Base-by-base conservation (phyloP, 2,888 invertebrate genomes). In the Sminthurides aquaticus region DNA sequence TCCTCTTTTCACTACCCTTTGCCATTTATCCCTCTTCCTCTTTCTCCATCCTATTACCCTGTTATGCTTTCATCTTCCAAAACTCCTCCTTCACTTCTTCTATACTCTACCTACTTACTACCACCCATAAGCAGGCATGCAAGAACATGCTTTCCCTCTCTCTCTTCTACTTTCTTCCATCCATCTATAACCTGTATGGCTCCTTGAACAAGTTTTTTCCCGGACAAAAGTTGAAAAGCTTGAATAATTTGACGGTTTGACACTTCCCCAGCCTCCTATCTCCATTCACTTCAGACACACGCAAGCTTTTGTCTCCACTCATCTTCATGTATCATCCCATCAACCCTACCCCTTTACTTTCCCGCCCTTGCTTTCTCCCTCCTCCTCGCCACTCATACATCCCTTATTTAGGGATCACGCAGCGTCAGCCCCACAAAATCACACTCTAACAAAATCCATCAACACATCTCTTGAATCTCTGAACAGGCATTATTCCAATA, bases 231-330 rank as follows among this genome's bases (percentile, higher is more conserved):
- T 57, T 62, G 66, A 67, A 61, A 67, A 67, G 67, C 54, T 61
- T 64, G 64, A 61, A 67, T 67, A 67, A 67, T 64, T 67, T 67
- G 67, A 67, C 67, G 64, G 61, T 64, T 64, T 67, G 67, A 67
- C 67, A 67, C 67, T 64, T 67, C 66, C 66, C 62, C 28, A 43
- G 55, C 57, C 52, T 49, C 28, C 57, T 57, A 54, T 61, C 55
- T 57, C 61, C 57, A 65, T 65, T 65, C 48, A 65, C 64, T 67
- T 64, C 62, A 67, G 49, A 61, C 57, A 43, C 64, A 64, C 55
- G 24, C 64, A 55, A 54, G 57, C 57, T 34, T 62, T 62, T 62
- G 62, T 62, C 62, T 62, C 55, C 29, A 28, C 60, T 60, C 52
- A 49, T 60, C 60, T 29, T 57, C 57, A 28, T 28, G 43, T 15